These are phyloP conservation scores for Drosophila equinoxialis DNA, from an alignment of 1,140 invertebrate species.

Conservation along the genomic window DNA sequence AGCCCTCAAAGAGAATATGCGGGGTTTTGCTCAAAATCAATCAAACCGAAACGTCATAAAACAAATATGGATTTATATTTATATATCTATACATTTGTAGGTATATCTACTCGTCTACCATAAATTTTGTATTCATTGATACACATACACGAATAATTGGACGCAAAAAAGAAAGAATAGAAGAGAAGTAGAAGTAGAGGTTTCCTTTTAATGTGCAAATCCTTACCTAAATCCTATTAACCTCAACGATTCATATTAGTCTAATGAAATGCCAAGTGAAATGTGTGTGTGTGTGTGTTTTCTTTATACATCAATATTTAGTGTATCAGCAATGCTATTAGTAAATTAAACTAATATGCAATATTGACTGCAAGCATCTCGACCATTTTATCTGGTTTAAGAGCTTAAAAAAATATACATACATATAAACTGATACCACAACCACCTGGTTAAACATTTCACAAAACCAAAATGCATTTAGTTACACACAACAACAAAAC, in stretches of 20 bases:
- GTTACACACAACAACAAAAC: slow-evolving; percentile 3
- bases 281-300: too few relatives aligned
- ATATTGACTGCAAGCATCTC: slow-evolving; percentile 5
- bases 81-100: too few relatives aligned
- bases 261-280: neutral
- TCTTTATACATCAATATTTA: neutral
- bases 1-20: slow-evolving; percentile 10
- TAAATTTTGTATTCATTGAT: too few relatives aligned
- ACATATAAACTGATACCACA: neutral
- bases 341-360: slow-evolving; percentile 7
- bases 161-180: too few relatives aligned
- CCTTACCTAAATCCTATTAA: too few relatives aligned
- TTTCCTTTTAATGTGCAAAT: too few relatives aligned
- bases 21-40: neutral
- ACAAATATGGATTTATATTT: neutral
- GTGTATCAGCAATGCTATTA: slow-evolving; percentile 3
- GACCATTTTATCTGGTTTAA: slow-evolving; percentile 13
- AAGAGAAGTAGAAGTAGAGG: too few relatives aligned
- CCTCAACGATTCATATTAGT: neutral
- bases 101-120: too few relatives aligned
- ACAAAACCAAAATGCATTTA: slow-evolving; percentile 14
- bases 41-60: neutral
- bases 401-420: neutral
- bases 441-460: slow-evolving; percentile 2
- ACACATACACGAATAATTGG: too few relatives aligned